A percentile compares a stretch with the other conserved stretches of the same genome.
Conservation (phyloP, 2,113 vertebrate species). For the Callaeas wilsoni region DNA sequence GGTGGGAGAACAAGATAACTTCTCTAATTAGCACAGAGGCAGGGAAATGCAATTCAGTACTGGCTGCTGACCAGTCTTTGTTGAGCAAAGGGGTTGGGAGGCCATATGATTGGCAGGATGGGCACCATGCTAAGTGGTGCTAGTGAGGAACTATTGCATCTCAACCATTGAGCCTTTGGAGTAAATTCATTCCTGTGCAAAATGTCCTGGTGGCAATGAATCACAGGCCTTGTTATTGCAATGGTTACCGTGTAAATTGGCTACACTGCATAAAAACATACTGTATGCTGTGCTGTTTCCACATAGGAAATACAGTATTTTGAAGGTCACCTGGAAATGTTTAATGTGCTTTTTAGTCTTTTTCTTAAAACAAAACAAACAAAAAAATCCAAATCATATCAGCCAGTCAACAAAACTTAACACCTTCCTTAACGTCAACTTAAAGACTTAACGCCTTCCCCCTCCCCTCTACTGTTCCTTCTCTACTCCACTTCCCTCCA, state of each 20-base stretch:
- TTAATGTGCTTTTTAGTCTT: background rate
- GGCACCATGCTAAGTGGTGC: background rate
- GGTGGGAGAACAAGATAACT: background rate
- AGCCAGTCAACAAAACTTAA: background rate
- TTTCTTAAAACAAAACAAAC: background rate
- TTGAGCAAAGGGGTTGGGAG: background rate
- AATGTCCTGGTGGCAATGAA: background rate
- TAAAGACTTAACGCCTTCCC: background rate
- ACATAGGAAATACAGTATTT: background rate
- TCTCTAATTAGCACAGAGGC: accelerated
- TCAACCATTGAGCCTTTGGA: background rate
- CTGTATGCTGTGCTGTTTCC: background rate
- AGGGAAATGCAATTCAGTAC: background rate
- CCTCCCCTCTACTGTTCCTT: accelerated
- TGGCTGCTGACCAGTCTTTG: background rate
- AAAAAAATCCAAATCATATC: background rate
- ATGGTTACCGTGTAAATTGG: background rate
- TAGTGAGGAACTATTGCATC: background rate
- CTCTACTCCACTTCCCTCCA: accelerated
- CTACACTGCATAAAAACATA: background rate
- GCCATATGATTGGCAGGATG: background rate
- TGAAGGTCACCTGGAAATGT: background rate
- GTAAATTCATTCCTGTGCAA: background rate
- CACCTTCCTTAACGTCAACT: accelerated
- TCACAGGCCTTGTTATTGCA: background rate